Conservation (phyloP, 2,888 invertebrate species). For the Neoscelio sp. region DNA sequence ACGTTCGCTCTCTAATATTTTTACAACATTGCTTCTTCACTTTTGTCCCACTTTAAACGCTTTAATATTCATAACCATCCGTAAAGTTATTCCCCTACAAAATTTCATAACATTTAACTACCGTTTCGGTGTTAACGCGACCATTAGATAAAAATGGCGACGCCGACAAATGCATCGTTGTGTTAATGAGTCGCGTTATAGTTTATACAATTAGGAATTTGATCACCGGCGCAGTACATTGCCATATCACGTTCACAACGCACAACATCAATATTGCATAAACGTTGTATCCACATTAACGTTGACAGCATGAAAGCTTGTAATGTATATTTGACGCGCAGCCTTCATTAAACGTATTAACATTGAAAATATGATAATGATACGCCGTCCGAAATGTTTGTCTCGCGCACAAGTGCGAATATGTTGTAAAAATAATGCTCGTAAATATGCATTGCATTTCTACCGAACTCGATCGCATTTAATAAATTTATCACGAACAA, state of each 20-base stretch:
- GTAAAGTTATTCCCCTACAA: constrained; percentile 14
- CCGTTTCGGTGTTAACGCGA: neutral
- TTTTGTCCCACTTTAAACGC: constrained; percentile 5
- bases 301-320: constrained; percentile 60
- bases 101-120: neutral
- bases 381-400: constrained; percentile 44
- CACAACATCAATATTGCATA: constrained; percentile 57
- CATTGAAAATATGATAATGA: constrained; percentile 65
- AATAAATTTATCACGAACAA: constrained; percentile 47
- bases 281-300: constrained; percentile 54
- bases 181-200: constrained; percentile 1
- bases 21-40: neutral
- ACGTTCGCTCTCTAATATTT: neutral
- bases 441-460: constrained; percentile 31
- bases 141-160: constrained; percentile 31
- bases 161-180: neutral
- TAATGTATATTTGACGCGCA: constrained; percentile 60
- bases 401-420: constrained; percentile 4
- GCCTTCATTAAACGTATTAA: constrained; percentile 60
- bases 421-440: constrained; percentile 36
- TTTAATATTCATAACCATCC: constrained; percentile 35
- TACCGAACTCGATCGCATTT: too few species aligned
- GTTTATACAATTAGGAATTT: constrained; percentile 48
- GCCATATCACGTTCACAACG: constrained; percentile 27
- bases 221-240: constrained; percentile 25